Percentiles rank a stretch among this genome's conserved stretches.
These are phyloP conservation scores for Sesamia nonagrioides DNA, from an alignment of 1,140 invertebrate species.

Conservation along the genomic window DNA sequence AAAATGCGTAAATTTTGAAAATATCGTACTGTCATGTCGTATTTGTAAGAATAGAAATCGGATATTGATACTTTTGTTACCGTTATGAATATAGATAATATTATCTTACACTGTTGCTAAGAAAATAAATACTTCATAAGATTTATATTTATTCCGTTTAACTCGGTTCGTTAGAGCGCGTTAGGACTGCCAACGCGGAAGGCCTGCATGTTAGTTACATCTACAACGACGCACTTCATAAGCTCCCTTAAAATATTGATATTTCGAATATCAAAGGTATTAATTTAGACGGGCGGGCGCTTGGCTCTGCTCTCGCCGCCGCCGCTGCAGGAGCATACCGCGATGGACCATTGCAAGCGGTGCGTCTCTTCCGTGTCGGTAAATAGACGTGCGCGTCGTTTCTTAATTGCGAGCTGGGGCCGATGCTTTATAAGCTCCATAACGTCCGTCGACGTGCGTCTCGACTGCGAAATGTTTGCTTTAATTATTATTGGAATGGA, in stretches of 20 bases:
- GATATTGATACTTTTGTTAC: not conserved
- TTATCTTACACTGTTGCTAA: slow-evolving; percentile 52
- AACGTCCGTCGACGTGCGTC: slow-evolving; percentile 80
- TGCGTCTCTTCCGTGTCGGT: slow-evolving; percentile 84
- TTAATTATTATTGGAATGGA: slow-evolving; percentile 88
- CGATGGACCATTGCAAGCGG: slow-evolving; percentile 82
- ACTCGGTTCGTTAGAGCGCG: slow-evolving; percentile 69
- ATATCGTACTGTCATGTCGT: not conserved
- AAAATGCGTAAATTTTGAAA: not conserved
- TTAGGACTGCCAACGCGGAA: slow-evolving; percentile 77
- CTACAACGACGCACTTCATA: slow-evolving; percentile 72
- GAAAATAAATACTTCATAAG: slow-evolving; percentile 53
- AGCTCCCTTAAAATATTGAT: slow-evolving; percentile 82
- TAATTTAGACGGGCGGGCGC: slow-evolving; percentile 78
- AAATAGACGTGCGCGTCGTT: slow-evolving; percentile 83
- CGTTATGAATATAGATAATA: not conserved
- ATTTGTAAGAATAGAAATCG: not conserved
- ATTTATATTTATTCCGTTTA: slow-evolving; percentile 57
- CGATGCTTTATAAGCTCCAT: slow-evolving; percentile 86
- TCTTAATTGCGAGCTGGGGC: slow-evolving; percentile 85
- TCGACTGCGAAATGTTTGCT: slow-evolving; percentile 85
- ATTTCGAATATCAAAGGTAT: slow-evolving; percentile 85
- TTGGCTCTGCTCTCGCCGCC: slow-evolving; percentile 68
- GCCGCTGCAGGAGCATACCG: slow-evolving; percentile 65
- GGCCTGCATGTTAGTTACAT: slow-evolving; percentile 65